Evolutionary conservation across 1,140 invertebrate genomes (phyloP), one percentile per base, ranked within the genome.

Genomic region (Tribolium castaneum): DNA sequence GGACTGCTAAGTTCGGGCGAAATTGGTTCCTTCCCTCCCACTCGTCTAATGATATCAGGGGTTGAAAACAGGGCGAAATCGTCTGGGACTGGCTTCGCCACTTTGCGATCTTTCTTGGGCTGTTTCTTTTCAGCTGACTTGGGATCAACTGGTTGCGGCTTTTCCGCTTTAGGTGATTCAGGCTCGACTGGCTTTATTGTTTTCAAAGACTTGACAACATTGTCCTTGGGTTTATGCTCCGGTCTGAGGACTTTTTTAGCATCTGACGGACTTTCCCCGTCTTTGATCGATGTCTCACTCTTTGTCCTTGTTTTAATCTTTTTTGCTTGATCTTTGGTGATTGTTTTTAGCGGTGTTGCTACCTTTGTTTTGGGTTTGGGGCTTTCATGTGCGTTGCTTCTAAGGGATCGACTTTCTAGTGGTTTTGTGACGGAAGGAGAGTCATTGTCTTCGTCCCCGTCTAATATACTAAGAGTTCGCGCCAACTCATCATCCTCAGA

Each of bases 21-120:
- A 75, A 85, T 81, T 83, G 81, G 22, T 71, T 83, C 83, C 80
- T 88, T 92, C 83, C 84, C 84, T 77, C 88, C 87, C 34, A 94
- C 92, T 79, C 92, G 89, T 80, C 92, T 88, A 62, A 95, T 93
- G 75, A 94, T 93, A 88, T 94, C 94, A 6, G 94, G 94, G 51
- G 93, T 92, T 9, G 93, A 94, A 83, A 94, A 94, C 25, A 95
- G 90, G 16, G 90, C 92, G 87, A 90, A 90, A 83, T 90, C 90
- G 80, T 90, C 91, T 72, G 91, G 87, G 70, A 90, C 83, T 1
- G 91, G 90, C 49, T 91, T 90, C 10, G 92, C 90, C 12, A 89
- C 88, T 84, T 94, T 93, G 77, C 91, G 92, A 72, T 94, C 92
- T 82, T 92, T 93, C 84, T 93, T 94, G 1, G 87, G 82, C 78